Percentiles rank a stretch among this genome's conserved stretches.
phyloP scores from a whole-genome alignment of 2,113 vertebrate species.

The Corythornis cristatus region DNA sequence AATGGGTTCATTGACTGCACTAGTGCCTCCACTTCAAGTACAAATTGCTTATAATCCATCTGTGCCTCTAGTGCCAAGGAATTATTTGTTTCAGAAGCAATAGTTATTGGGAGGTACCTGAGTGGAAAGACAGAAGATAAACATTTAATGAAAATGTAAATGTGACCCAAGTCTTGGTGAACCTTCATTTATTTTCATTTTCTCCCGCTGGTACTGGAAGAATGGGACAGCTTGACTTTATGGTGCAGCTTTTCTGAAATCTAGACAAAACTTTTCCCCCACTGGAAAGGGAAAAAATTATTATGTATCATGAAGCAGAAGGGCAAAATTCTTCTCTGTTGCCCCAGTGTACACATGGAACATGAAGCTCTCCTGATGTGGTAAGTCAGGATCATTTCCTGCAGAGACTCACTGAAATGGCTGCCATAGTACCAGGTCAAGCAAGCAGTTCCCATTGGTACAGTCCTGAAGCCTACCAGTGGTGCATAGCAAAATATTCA shows the following conservation, averaged over 20 bases:
- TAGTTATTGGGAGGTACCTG: background rate
- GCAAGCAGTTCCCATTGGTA: background rate
- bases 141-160: background rate
- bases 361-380: background rate
- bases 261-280: background rate
- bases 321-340: background rate
- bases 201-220: background rate
- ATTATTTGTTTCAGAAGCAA: constrained; percentile 4
- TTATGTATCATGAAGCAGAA: background rate
- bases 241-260: background rate
- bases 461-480: background rate
- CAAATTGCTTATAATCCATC: constrained; percentile 43
- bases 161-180: background rate
- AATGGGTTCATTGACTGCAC: background rate
- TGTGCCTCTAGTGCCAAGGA: background rate
- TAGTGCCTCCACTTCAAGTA: constrained; percentile 26
- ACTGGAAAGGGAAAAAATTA: background rate
- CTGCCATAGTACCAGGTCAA: background rate
- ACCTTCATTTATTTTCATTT: background rate
- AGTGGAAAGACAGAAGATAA: background rate
- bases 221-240: background rate
- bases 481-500: background rate
- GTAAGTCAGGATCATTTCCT: background rate
- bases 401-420: background rate
- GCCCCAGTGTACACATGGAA: background rate